Conservation (phyloP, 2,888 invertebrate genomes). For the Rhingia rostrata region DNA sequence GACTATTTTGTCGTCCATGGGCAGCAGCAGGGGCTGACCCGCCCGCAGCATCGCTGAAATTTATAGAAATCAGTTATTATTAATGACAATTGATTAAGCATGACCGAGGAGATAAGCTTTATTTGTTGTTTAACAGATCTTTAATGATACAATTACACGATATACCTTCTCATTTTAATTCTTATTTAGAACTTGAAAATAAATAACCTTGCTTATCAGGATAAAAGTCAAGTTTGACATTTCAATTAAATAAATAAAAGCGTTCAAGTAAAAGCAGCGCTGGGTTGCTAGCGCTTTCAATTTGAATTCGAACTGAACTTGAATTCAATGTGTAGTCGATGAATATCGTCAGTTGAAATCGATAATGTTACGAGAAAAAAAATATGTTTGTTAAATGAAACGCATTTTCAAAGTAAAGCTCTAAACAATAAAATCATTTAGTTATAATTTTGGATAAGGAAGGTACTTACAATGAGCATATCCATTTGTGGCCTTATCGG, state of each 20-base stretch:
- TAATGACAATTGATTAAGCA: not conserved
- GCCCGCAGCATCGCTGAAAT: constrained; percentile 75
- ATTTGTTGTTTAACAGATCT: not conserved
- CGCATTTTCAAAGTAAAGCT: too few relatives aligned
- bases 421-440: too few relatives aligned
- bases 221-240: constrained; percentile 79
- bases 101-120: too few relatives aligned
- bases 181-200: constrained; percentile 39
- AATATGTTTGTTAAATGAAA: too few relatives aligned
- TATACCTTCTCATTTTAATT: constrained; percentile 60
- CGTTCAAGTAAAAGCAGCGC: not conserved
- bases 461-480: too few relatives aligned
- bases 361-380: too few relatives aligned
- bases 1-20: constrained; percentile 85
- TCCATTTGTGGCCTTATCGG: too few relatives aligned
- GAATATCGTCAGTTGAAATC: too few relatives aligned
- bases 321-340: not conserved
- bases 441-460: too few relatives aligned
- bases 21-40: constrained; percentile 76
- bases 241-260: not conserved
- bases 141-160: constrained; percentile 10
- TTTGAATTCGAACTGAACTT: not conserved
- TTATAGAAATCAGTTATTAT: not conserved
- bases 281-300: not conserved
- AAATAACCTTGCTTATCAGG: constrained; percentile 78